Percentiles rank a stretch among this genome's conserved stretches.
These are phyloP conservation scores for Cepaea hortensis DNA, from an alignment of 2,888 invertebrate genomes.

Conservation along the genomic window DNA sequence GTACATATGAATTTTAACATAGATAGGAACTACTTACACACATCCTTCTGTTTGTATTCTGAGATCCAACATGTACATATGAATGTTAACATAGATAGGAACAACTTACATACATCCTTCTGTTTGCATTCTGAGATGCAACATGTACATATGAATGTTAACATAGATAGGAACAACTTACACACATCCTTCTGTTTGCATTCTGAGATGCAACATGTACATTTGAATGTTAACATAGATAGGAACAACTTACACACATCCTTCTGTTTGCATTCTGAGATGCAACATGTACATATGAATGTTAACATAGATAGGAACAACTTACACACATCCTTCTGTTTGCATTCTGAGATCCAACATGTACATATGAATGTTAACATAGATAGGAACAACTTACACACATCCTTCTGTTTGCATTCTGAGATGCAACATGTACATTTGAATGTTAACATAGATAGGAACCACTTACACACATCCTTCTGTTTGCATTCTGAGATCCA, in stretches of 20 bases:
- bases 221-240: not conserved
- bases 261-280: not conserved
- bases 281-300: not conserved
- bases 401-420: not conserved
- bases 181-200: not conserved
- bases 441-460: not conserved
- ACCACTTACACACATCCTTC: not conserved
- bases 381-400: not conserved
- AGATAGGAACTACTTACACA: conserved; percentile 1
- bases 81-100: not conserved
- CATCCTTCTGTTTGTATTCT: not conserved
- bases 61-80: not conserved
- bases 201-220: not conserved
- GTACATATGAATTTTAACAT: not conserved
- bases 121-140: not conserved
- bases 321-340: not conserved
- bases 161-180: not conserved
- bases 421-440: not conserved
- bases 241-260: not conserved
- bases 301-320: not conserved
- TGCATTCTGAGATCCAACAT: not conserved
- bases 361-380: not conserved
- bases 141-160: not conserved
- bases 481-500: not conserved
- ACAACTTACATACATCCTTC: not conserved